Percentiles rank a stretch among this genome's conserved stretches.
Conservation (phyloP, 2,113 vertebrate genomes). For the Ascaphus truei region DNA sequence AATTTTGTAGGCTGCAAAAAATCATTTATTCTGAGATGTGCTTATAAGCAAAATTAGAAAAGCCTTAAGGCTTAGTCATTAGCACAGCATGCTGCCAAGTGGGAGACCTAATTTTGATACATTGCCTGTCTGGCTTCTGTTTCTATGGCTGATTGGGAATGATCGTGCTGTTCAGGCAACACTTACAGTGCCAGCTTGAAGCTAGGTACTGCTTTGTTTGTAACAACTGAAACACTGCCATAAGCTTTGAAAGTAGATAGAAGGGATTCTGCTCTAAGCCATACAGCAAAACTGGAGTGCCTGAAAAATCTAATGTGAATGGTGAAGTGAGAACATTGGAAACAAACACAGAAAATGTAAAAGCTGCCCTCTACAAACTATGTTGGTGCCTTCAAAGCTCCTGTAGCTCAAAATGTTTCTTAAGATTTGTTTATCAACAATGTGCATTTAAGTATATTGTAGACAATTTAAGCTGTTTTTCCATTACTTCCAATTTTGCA, state of each 20-base stretch:
- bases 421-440: no score
- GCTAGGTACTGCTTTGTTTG: constrained; percentile 16
- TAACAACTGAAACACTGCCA: constrained; percentile 12
- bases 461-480: no score
- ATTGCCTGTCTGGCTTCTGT: constrained; percentile 31
- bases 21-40: constrained; percentile 26
- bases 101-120: constrained; percentile 35
- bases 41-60: constrained; percentile 32
- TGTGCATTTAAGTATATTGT: no score
- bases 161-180: constrained; percentile 28
- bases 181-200: constrained; percentile 23
- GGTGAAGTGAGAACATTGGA: no score
- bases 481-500: no score
- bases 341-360: no score
- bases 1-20: constrained; percentile 7
- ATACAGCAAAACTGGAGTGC: background rate
- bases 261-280: constrained; percentile 1
- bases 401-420: no score
- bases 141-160: constrained; percentile 30
- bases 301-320: background rate
- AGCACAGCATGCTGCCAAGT: constrained; percentile 30
- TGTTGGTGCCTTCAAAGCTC: no score
- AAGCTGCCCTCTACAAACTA: no score
- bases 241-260: constrained; percentile 3
- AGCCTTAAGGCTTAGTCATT: constrained; percentile 34